Evolutionary conservation across 2,797 vertebrate species (phyloP).

Genomic region (Spinus olivaceus): DNA sequence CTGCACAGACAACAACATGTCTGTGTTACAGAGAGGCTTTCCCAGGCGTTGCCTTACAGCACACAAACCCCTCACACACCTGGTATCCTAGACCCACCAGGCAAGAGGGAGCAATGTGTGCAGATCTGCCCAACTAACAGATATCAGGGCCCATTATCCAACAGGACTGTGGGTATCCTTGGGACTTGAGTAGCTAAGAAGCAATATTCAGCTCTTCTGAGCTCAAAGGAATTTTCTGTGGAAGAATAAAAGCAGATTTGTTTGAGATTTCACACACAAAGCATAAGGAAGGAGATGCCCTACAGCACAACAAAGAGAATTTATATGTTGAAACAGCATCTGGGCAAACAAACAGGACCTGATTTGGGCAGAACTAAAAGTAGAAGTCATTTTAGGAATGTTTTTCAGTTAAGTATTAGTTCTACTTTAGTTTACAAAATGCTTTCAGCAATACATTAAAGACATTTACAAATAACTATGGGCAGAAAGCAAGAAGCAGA

Average conservation of each 20-base stretch:
- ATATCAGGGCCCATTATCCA: background rate
- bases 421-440: background rate
- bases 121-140: background rate
- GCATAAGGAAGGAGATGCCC: background rate
- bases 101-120: background rate
- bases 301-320: background rate
- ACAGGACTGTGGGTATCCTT: background rate
- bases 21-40: background rate
- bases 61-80: background rate
- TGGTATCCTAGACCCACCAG: background rate
- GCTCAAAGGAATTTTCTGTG: background rate
- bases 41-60: background rate
- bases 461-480: rapidly evolving
- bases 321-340: background rate
- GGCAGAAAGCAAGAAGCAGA: background rate
- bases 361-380: background rate
- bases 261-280: background rate
- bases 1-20: background rate
- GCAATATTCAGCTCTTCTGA: background rate
- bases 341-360: background rate
- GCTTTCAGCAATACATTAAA: background rate
- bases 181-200: background rate
- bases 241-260: background rate
- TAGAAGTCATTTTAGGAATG: background rate
- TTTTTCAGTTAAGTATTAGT: background rate